Evolutionary conservation across 2,797 vertebrate species (phyloP).

Genomic region (Oreortyx pictus): DNA sequence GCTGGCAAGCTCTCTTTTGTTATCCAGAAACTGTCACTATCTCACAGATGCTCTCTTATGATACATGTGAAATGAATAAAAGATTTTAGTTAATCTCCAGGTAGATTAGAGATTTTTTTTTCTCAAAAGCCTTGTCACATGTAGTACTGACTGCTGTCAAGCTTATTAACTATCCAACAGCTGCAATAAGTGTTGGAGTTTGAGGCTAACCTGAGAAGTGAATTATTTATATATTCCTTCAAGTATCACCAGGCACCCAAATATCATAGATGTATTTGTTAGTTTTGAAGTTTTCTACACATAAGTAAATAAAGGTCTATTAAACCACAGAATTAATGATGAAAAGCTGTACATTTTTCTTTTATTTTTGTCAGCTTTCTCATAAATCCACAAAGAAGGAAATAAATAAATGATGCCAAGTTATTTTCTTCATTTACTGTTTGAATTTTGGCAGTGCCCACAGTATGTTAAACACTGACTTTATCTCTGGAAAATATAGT

Average conservation of each 20-base stretch:
- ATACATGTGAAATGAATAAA: constrained; percentile 35
- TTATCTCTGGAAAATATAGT: not conserved
- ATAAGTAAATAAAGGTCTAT: not conserved
- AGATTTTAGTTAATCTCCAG: constrained; percentile 6
- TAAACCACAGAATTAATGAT: not conserved
- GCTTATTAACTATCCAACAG: constrained; percentile 9
- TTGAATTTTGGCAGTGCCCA: not conserved
- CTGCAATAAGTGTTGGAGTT: not conserved
- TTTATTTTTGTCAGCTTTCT: not conserved
- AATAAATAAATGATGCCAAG: not conserved
- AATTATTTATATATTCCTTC: not conserved
- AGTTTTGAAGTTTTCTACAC: not conserved
- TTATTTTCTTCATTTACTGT: not conserved
- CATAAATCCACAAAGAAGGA: not conserved
- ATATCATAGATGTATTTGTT: not conserved
- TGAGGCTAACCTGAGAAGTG: not conserved
- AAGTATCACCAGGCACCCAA: not conserved
- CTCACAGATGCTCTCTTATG: constrained; percentile 29
- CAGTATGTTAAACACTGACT: not conserved
- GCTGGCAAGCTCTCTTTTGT: not conserved
- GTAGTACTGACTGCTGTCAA: not conserved
- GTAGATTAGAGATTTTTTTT: not conserved
- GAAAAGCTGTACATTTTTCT: not conserved
- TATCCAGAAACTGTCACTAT: not conserved
- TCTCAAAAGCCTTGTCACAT: not conserved